Base-by-base conservation (phyloP, 2,797 vertebrate genomes). In the Acipenser oxyrinchus region DNA sequence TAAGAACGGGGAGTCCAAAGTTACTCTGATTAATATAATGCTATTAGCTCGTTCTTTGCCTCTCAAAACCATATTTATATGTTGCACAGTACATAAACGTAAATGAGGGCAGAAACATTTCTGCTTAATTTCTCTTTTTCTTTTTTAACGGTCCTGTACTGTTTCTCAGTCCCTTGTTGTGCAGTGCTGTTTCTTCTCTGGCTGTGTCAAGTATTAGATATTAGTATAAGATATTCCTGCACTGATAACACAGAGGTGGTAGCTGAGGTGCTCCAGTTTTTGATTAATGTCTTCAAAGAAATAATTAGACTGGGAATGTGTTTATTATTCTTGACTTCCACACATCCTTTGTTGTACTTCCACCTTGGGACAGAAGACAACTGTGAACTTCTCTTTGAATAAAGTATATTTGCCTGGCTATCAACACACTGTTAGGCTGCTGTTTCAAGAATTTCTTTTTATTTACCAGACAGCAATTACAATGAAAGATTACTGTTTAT, bases 221-320 rank as follows among this genome's bases (percentile, higher is more conserved):
- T 1, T 62, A 8, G 52, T 12, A 55, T 55, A 12, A 55, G 8
- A 37, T 8, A 62, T 58, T 13, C 11, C 55, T 7, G 10, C 8
- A 4, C 23, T 62, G 18, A 37, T 62, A 62, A 62, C 8, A 48
- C 60, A 37, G 60, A 37, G 60, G 60, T 62, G 60, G 60, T 48
- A 10, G 60, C 18, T 62, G 10, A 37, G 18, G 18, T 62, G 60
- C 18, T 62, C 18, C 6, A 6, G 48, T 62, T 23, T 68, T 48
- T 59, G 61, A 68, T 55, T 68, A 49, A 64, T 68, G 60, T 58
- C 15, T 63, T 68, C 49, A 49, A 68, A 68, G 18, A n/a, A 50
- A 68, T 52, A 7, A 52, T 62, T 51, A 58, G 51, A n/a, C 13
- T n/a, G 48, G 67, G 37, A 68, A 68, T 49, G 49, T 15, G 23